Conservation (phyloP, 2,113 vertebrate genomes). For the Myotis brandtii region DNA sequence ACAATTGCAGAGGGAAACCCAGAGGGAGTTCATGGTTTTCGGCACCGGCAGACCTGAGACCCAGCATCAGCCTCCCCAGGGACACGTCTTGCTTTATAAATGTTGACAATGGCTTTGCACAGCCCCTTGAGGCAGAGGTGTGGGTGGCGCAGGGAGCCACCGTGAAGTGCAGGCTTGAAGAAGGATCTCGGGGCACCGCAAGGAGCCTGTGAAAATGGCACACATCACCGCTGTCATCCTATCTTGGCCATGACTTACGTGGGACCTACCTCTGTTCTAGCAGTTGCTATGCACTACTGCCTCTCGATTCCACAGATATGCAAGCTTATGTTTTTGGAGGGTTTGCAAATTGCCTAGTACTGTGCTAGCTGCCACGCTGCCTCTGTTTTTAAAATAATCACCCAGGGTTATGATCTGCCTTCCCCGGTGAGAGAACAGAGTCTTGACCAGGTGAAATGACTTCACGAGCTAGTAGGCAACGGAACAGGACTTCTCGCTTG, state of each 20-base stretch:
- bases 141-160: background rate
- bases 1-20: background rate
- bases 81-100: background rate
- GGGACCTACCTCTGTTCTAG: too few species aligned
- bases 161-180: background rate
- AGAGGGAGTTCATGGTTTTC: background rate
- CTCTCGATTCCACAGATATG: background rate
- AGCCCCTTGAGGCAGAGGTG: background rate
- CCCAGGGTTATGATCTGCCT: background rate
- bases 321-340: background rate
- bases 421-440: background rate
- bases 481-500: background rate
- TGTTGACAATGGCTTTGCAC: background rate
- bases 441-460: background rate
- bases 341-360: background rate
- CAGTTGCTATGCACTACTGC: background rate
- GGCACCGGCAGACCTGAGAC: background rate
- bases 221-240: accelerated
- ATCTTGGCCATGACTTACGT: accelerated
- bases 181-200: background rate
- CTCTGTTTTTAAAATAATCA: background rate
- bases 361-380: accelerated
- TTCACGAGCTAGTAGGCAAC: background rate
- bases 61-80: background rate
- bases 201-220: background rate